phyloP scores from a whole-genome alignment of 1,140 invertebrate species.

The Drosophila biarmipes region DNA sequence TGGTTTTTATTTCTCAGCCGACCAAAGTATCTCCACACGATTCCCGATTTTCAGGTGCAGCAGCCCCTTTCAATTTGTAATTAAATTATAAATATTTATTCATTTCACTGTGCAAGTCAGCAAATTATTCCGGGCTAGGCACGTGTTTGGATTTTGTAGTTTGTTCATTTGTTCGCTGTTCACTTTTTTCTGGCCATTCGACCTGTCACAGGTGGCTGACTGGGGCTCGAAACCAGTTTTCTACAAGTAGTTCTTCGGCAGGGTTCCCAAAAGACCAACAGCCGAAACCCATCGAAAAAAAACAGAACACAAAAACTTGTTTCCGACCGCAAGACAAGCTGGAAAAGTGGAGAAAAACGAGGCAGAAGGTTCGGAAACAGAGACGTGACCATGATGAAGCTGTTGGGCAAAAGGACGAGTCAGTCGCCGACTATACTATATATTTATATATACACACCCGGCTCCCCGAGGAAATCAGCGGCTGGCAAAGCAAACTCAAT shows the following conservation, averaged over 20 bases:
- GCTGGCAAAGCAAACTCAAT: slow-evolving; percentile 52
- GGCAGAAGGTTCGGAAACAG: slow-evolving; percentile 24
- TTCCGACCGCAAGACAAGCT: slow-evolving; percentile 42
- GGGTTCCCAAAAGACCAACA: slow-evolving; percentile 47
- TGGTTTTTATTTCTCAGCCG: slow-evolving; percentile 49
- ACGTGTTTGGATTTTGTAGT: slow-evolving; percentile 49
- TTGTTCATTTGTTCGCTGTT: slow-evolving; percentile 17
- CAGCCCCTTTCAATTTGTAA: slow-evolving; percentile 68
- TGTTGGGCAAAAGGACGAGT: slow-evolving; percentile 60
- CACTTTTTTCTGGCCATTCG: slow-evolving; percentile 15
- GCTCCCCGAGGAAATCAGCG: slow-evolving; percentile 74
- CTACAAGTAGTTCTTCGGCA: slow-evolving; percentile 42
- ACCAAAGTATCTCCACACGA: slow-evolving; percentile 49
- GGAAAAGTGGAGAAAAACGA: slow-evolving; percentile 14
- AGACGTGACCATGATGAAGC: slow-evolving; percentile 60
- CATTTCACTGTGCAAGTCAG: slow-evolving; percentile 28
- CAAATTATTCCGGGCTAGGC: slow-evolving; percentile 40
- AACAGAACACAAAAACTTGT: slow-evolving; percentile 47
- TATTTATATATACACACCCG: slow-evolving; percentile 2
- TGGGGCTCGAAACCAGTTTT: slow-evolving; percentile 44
- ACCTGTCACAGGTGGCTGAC: slow-evolving; percentile 63
- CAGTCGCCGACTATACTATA: slow-evolving; percentile 4
- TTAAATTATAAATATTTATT: slow-evolving; percentile 74
- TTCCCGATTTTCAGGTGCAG: slow-evolving; percentile 21
- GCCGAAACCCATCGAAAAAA: slow-evolving; percentile 14